phyloP scores from a whole-genome alignment of 64 coral and sea anemone genomes.

The Orbicella faveolata region DNA sequence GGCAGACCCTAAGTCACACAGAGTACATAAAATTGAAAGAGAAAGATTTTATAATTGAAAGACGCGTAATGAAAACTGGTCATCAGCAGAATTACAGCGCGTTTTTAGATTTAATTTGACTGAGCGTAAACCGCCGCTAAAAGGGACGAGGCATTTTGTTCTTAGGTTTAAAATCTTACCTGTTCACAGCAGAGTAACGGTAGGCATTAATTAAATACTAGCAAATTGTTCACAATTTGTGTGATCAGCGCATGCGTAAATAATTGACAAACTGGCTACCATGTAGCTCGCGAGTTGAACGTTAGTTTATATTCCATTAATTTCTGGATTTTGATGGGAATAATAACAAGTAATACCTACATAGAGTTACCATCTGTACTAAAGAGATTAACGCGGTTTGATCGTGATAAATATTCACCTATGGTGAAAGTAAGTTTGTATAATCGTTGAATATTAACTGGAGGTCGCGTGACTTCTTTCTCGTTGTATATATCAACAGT shows the following conservation, averaged over 20 bases:
- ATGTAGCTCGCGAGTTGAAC: background rate
- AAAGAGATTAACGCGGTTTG: background rate
- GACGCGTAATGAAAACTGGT: background rate
- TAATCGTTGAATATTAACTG: background rate
- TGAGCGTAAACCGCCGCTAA: background rate
- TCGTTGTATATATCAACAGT: constrained; percentile 2
- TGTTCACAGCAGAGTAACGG: background rate
- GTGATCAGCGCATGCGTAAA: background rate
- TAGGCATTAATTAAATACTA: background rate
- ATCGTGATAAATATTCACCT: background rate
- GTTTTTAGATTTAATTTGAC: background rate
- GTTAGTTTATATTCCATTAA: background rate
- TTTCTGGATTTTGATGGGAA: background rate
- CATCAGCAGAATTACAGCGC: background rate
- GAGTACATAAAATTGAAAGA: background rate
- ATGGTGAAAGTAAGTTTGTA: background rate
- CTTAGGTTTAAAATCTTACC: background rate
- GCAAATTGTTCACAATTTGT: background rate
- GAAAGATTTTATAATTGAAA: background rate
- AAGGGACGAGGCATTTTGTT: too few relatives aligned
- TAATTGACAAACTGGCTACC: background rate
- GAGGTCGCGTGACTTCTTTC: background rate
- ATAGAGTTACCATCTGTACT: background rate
- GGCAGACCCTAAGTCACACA: too few relatives aligned
- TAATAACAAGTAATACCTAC: background rate